phyloP scores from a whole-genome alignment of 2,888 invertebrate species.

The Listrodromus nycthemerus region DNA sequence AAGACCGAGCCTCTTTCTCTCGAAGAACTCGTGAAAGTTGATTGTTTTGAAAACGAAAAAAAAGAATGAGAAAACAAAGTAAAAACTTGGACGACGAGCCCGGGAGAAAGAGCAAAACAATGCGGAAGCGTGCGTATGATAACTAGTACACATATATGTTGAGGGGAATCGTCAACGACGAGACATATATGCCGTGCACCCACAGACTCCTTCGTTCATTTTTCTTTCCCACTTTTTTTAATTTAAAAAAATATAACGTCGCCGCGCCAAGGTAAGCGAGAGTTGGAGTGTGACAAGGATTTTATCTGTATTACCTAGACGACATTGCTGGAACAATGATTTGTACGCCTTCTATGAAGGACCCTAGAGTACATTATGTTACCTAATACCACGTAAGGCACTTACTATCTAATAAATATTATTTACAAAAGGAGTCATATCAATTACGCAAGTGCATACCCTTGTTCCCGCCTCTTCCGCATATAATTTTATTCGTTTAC shows the following conservation, averaged over 20 bases:
- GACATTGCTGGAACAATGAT: conserved; percentile 83
- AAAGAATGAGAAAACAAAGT: neutral
- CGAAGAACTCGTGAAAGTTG: neutral
- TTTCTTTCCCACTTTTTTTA: conserved; percentile 29
- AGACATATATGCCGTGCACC: conserved; percentile 46
- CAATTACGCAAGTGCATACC: neutral
- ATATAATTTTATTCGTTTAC: neutral
- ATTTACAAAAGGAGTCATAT: conserved; percentile 78
- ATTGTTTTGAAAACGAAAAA: neutral
- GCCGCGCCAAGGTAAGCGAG: conserved; percentile 61
- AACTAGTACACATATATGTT: neutral
- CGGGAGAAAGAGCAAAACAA: conserved; percentile 8
- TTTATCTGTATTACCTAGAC: conserved; percentile 82
- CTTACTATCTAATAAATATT: conserved; percentile 82
- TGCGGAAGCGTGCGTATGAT: neutral
- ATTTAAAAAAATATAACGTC: conserved; percentile 59
- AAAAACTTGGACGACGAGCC: neutral
- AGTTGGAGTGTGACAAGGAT: conserved; percentile 75
- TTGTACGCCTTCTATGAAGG: conserved; percentile 83
- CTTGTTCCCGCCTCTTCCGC: neutral
- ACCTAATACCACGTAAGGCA: conserved; percentile 81
- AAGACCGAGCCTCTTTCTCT: neutral
- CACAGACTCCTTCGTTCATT: conserved; percentile 31
- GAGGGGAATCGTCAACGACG: conserved; percentile 43
- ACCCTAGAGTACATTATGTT: conserved; percentile 82